Base-by-base conservation (phyloP, 2,888 invertebrate genomes). In the Philonicus albiceps region DNA sequence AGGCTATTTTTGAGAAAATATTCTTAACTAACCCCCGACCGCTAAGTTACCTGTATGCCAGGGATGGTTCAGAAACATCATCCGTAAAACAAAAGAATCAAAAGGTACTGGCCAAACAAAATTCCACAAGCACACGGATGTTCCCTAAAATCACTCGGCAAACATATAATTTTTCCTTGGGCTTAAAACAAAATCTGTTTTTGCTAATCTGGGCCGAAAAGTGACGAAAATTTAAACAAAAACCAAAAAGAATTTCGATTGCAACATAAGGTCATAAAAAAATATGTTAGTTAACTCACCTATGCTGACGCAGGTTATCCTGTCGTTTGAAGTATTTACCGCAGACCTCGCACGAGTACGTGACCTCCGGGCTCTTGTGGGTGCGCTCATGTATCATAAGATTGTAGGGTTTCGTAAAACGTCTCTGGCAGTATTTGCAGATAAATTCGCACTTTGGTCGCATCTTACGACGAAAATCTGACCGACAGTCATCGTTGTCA, bases 341-440 rank as follows among this genome's bases (percentile, higher is more conserved):
- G 93, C 99, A 99, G 90, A 98, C 97, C 93, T 99, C 98, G 94
- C 99, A 99, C 91, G 97, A 96, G 93, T 97, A 99, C 86, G 98
- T 98, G 91, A 98, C 95, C 93, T 99, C 98, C 88, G 96, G 96
- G 92, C 98, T 98, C 93, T 98, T 98, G 94, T 99, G 99, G 90
- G 98, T 98, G 93, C 98, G 95, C 93, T 99, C 99, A 94, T 99
- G 99, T 91, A 99, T 99, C 95, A 99, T 96, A 92, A 99, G 95
- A 93, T 99, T 99, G 94, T 99, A 99, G 89, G 97, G 97, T 94
- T 99, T 99, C 91, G 98, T 98, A 94, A 99, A 99, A 93, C 98
- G 96, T 91, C 99, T 95, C 93, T 97, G 97, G 94, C 99, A 99
- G 94, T 97, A 99, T 93, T 97, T 97, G 95, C 99, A 99, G 92